Base-by-base conservation (phyloP, 2,797 vertebrate genomes). In the Eleutherodactylus coqui region DNA sequence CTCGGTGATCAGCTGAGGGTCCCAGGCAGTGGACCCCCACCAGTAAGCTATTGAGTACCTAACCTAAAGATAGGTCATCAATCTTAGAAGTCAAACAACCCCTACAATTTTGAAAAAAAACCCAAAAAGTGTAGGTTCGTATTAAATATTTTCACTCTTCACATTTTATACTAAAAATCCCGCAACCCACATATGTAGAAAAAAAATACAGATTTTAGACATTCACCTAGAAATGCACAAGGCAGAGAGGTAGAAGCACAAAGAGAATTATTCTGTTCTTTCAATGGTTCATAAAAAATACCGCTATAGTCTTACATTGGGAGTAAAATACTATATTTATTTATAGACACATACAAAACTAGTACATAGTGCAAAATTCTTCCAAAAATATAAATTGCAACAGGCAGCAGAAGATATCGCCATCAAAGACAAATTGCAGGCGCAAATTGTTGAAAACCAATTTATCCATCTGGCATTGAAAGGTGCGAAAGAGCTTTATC, bases 401-500 rank as follows among this genome's bases (percentile, higher is more conserved):
- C n/a, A 41, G 75, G 53, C 53, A 60, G n/a, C 75, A 79, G 43
- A 60, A 41, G 76, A 58, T 34, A 79, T 79, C 51, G 16, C 34
- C 76, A 43, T 79, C 76, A 79, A 16, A 79, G 76, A 79, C 76
- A 79, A 58, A 60, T 79, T 79, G 76, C 76, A 79, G 34, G 53
- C 21, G 19, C 76, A 60, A 79, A 79, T 79, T 79, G 76, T 58
- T 79, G 76, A 38, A 79, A 79, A 79, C 76, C 76, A 79, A 79
- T 79, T 79, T 79, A 58, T 79, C 14, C 76, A 79, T 79, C 76
- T 79, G 76, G 76, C 53, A 79, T 79, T 79, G 76, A 79, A 43
- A 79, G 36, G 76, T 58, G 53, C 43, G 76, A 79, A 79, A 78
- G 21, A 79, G 76, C 76, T 60, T 79, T 79, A 79, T 27, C 76